Evolutionary conservation across 2,113 vertebrate species (phyloP).

Genomic region (Monarcha castaneiventris): DNA sequence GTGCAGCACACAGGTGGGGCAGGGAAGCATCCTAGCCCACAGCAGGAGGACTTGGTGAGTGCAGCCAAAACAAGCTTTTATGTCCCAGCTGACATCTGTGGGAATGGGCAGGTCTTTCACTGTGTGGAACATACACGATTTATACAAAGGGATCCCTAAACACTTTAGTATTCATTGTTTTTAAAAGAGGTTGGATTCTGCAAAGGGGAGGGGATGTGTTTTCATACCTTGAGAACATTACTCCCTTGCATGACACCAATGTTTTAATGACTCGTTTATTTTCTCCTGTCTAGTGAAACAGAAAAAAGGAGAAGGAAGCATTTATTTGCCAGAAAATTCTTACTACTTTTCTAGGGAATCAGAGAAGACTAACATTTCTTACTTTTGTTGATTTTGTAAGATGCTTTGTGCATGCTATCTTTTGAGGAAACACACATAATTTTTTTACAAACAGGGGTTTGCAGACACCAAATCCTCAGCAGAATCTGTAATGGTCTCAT

Average conservation of each 20-base stretch:
- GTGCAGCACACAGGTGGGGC: slow-evolving; percentile 19
- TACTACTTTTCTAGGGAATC: background rate
- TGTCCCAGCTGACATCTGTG: slow-evolving; percentile 26
- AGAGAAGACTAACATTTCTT: background rate
- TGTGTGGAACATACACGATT: background rate
- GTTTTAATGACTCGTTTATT: background rate
- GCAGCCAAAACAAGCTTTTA: slow-evolving; percentile 51
- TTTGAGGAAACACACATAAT: background rate
- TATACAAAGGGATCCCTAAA: background rate
- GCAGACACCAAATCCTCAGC: background rate
- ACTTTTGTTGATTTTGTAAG: background rate
- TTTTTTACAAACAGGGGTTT: background rate
- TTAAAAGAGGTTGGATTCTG: background rate
- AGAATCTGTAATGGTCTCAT: background rate
- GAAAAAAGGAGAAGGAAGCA: background rate
- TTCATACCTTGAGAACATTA: slow-evolving; percentile 27
- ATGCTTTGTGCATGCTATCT: background rate
- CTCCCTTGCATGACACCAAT: background rate
- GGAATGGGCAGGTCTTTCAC: slow-evolving; percentile 12
- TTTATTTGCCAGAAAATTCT: background rate
- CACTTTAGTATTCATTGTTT: background rate
- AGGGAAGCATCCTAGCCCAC: background rate
- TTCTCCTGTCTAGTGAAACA: background rate
- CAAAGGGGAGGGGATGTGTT: background rate
- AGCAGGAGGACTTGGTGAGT: background rate